Evolutionary conservation across 2,113 vertebrate species (phyloP).

Genomic region (Probosciger aterrimus): DNA sequence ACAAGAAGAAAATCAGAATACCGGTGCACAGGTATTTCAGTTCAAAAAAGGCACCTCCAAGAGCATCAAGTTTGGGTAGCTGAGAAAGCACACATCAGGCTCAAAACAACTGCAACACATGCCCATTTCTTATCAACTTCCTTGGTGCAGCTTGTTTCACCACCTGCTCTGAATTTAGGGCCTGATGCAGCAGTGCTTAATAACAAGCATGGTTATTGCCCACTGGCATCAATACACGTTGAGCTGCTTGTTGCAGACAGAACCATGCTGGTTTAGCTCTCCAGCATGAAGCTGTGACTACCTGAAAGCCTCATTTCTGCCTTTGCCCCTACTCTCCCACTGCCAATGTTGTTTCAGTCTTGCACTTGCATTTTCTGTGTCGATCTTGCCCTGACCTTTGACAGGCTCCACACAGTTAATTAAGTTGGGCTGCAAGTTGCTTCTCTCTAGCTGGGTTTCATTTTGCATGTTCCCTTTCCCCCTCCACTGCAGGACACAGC

Average conservation of each 20-base stretch:
- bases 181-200: background rate
- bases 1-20: background rate
- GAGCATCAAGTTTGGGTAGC: background rate
- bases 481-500: background rate
- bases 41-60: background rate
- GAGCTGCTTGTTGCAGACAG: background rate
- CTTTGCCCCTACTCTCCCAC: accelerated
- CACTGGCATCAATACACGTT: accelerated
- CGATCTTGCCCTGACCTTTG: background rate
- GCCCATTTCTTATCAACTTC: accelerated
- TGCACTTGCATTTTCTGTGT: background rate
- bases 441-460: background rate
- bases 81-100: background rate
- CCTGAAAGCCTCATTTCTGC: background rate
- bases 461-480: background rate
- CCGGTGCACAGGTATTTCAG: background rate
- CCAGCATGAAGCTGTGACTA: accelerated
- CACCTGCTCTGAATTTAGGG: background rate
- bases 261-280: background rate
- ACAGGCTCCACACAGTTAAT: background rate
- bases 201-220: accelerated
- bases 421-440: background rate
- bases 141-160: background rate
- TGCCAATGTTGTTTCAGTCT: background rate
- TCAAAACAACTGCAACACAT: background rate